Conservation (phyloP, 2,888 invertebrate species). For the Bellardia bayeri region DNA sequence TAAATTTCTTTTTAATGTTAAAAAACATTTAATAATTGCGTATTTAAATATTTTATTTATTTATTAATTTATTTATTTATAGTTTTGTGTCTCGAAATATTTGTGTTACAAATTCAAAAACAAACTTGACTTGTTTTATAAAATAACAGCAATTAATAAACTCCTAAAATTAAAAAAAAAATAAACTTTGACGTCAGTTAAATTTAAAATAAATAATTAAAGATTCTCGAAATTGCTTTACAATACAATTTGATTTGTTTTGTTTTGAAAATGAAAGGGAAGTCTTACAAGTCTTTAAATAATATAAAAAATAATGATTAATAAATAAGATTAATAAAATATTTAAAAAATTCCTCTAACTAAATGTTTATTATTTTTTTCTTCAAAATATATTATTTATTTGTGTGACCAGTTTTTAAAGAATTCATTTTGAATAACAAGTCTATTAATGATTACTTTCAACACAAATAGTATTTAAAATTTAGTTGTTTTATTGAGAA, state of each 20-base stretch:
- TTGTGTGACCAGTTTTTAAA: too few relatives aligned
- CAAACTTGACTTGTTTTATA: background rate
- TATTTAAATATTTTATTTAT: conserved; percentile 27
- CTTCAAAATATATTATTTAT: background rate
- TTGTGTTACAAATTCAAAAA: background rate
- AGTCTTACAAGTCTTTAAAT: conserved; percentile 2
- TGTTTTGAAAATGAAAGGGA: background rate
- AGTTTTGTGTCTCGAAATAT: background rate
- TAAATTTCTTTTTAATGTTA: conserved; percentile 7
- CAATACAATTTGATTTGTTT: background rate
- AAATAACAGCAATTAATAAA: background rate
- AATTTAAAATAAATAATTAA: conserved; percentile 3
- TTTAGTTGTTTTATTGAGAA: too few relatives aligned
- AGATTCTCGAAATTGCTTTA: background rate
- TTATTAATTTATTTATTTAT: conserved; percentile 1
- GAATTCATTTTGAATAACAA: too few relatives aligned
- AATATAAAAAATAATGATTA: background rate
- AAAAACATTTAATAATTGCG: conserved; percentile 15
- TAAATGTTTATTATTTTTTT: background rate
- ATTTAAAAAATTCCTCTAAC: background rate
- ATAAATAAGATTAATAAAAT: too few relatives aligned
- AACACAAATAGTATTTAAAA: too few relatives aligned
- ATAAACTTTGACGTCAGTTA: conserved; percentile 31
- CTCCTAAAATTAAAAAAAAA: conserved; percentile 9
- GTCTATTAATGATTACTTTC: too few relatives aligned